phyloP scores from a whole-genome alignment of 2,888 invertebrate species.

The Synanthedon vespiformis region DNA sequence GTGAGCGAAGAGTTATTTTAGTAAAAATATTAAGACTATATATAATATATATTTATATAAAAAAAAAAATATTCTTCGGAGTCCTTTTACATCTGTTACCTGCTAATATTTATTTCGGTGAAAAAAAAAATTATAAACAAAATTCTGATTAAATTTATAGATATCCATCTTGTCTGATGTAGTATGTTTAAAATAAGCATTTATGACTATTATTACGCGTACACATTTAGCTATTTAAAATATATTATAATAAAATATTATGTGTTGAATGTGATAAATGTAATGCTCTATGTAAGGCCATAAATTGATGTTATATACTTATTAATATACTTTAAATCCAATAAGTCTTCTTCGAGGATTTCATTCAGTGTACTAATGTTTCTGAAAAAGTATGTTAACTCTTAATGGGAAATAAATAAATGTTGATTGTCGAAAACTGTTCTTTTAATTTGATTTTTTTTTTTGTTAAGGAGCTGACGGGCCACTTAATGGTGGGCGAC shows the following conservation, averaged over 20 bases:
- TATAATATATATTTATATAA: not conserved
- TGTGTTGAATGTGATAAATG: not conserved
- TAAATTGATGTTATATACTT: not conserved
- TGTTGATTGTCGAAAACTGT: conserved; percentile 29
- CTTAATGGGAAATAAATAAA: conserved; percentile 45
- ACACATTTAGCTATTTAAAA: no score
- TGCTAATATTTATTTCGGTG: no score
- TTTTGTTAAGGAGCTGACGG: no score
- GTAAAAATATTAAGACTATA: not conserved
- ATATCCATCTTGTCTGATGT: no score
- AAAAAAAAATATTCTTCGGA: not conserved
- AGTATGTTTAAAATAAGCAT: no score
- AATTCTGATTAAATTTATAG: no score
- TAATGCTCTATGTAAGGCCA: not conserved
- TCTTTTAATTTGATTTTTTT: not conserved
- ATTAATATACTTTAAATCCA: not conserved
- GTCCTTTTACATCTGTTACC: not conserved
- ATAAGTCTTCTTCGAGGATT: no score
- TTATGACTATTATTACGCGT: no score
- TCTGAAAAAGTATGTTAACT: conserved; percentile 18
- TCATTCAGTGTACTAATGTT: not conserved
- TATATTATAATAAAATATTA: no score
- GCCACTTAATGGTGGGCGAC: no score
- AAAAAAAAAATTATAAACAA: no score
- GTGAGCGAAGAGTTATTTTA: conserved; percentile 17